Base-by-base conservation (phyloP, 2,797 vertebrate genomes). In the Brachyalestes nurse region DNA sequence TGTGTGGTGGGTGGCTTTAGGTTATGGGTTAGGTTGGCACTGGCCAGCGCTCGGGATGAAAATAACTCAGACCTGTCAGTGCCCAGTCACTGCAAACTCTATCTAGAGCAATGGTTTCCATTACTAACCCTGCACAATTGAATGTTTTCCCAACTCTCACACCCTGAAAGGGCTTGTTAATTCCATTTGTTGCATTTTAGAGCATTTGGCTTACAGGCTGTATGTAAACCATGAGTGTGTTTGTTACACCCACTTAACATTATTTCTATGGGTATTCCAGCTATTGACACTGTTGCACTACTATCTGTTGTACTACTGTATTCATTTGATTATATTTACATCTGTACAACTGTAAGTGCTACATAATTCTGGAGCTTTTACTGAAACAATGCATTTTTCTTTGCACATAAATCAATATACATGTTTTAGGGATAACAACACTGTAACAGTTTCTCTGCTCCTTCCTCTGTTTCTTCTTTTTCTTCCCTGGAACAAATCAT, bases 51-150 rank as follows among this genome's bases (percentile, higher is more conserved):
- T 16, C 9, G 14, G 25, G 74, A 80, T 76, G 79, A 82, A 84
- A 86, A 84, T 82, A 86, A 78, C 67, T 79, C 23, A 71, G 72
- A 78, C 58, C 81, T 79, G 75, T 79, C 82, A 83, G 73, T 79
- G 77, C 55, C 77, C 67, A 60, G 76, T 67, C 79, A n/a, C 34
- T 58, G 81, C 25, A 66, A 65, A 70, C 77, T 83, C 69, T 72
- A 57, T 74, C 70, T 71, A 25, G 51, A 51, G 51, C 73, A 69
- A 38, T n/a, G 34, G 9, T 8, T 38, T 66, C 19, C 64, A 42
- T 1, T 65, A 19, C 17, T 19, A n/a, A 19, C 40, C 16, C 64
- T 40, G 64, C 34, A 66, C 38, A 42, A 4, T 34, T 5, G 28
- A 62, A 25, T 16, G 13, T 62, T 62, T 34, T 34, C 13, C 58